Percentiles rank a stretch among this genome's conserved stretches.
phyloP scores from a whole-genome alignment of 2,113 vertebrate species.

The Bujurquina vittata region DNA sequence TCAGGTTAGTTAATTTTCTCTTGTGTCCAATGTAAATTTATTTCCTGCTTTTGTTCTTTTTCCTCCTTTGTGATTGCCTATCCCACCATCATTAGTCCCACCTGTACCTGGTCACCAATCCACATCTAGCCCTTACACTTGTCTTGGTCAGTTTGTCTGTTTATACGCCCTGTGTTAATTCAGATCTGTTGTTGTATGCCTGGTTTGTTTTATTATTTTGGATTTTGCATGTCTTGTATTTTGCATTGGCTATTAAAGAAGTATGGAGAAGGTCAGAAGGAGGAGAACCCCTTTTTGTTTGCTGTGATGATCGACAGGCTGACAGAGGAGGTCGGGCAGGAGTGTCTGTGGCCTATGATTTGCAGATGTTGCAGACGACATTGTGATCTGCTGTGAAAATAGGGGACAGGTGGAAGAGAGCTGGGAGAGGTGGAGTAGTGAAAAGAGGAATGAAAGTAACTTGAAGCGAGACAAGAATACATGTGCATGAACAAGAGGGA shows the following conservation, averaged over 20 bases:
- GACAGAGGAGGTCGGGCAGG: not conserved
- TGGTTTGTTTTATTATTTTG: not conserved
- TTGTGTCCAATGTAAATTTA: too few species aligned
- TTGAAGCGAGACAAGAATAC: not conserved
- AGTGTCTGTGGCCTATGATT: too few species aligned
- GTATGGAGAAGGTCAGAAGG: not conserved
- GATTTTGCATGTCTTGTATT: not conserved
- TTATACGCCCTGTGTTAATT: not conserved
- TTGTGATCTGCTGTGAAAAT: too few species aligned
- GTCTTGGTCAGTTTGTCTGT: not conserved
- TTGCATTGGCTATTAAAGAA: too few species aligned
- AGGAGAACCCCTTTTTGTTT: too few species aligned
- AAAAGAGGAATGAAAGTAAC: not conserved
- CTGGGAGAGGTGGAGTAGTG: not conserved
- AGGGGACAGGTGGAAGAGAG: not conserved
- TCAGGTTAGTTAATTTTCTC: too few species aligned
- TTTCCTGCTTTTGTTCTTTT: too few species aligned
- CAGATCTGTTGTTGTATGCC: rapidly evolving
- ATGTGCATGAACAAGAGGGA: not conserved
- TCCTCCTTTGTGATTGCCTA: not conserved
- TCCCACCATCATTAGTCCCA: not conserved
- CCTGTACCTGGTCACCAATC: not conserved
- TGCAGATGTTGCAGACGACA: too few species aligned
- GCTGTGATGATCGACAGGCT: not conserved
- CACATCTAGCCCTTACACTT: not conserved